A percentile compares a stretch with the other conserved stretches of the same genome.
These are phyloP conservation scores for Nyctalus aviator DNA, from an alignment of 2,797 vertebrate species.

Conservation along the genomic window DNA sequence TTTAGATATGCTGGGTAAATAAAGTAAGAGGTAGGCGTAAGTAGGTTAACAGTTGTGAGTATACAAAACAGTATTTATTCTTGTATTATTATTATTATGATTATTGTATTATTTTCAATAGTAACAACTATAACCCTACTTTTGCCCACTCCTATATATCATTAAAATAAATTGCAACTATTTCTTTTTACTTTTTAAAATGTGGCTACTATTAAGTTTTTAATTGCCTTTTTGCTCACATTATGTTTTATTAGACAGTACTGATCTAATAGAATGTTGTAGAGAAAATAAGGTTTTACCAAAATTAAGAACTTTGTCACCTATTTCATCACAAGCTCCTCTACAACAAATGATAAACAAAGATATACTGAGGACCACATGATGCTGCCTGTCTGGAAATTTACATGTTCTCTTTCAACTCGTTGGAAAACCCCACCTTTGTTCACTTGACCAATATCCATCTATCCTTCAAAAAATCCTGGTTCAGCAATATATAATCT, in stretches of 20 bases:
- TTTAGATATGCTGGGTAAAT: not conserved
- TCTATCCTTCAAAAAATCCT: not conserved
- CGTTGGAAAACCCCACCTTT: not conserved
- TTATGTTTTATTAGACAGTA: constrained; percentile 24
- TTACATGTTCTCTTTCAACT: not conserved
- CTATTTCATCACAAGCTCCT: not conserved
- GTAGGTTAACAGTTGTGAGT: not conserved
- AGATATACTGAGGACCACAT: not conserved
- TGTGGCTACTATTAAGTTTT: constrained; percentile 7
- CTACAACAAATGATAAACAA: not conserved
- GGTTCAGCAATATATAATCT: not conserved
- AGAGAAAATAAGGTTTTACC: not conserved
- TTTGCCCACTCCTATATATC: not conserved
- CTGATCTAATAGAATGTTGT: not conserved
- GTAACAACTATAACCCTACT: not conserved
- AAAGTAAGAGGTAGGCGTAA: not conserved
- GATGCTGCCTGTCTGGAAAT: not conserved
- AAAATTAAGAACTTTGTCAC: constrained; percentile 36
- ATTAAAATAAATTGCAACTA: constrained; percentile 41
- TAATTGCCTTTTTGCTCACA: not conserved
- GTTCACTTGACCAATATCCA: not conserved
- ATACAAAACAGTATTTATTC: not conserved
- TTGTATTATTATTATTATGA: no score
- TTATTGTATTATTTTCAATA: not conserved
- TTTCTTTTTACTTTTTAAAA: constrained; percentile 12